These are phyloP conservation scores for Drosophila bocki DNA, from an alignment of 1,140 invertebrate species.

Conservation along the genomic window DNA sequence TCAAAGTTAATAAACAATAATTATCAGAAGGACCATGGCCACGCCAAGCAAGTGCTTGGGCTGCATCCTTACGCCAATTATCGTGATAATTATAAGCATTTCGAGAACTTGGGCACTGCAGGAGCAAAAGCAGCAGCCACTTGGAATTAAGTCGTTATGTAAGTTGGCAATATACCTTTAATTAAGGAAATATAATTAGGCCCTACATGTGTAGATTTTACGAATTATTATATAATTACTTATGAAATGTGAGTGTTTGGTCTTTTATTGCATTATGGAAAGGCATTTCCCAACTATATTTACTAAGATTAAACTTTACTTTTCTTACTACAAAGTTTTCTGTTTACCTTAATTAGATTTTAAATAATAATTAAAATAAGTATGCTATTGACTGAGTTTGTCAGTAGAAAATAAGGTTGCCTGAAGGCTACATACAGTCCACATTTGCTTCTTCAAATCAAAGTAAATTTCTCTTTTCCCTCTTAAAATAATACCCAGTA, in stretches of 20 bases:
- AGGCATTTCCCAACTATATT: not conserved
- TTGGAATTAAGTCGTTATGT: constrained; percentile 65
- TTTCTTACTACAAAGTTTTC: not conserved
- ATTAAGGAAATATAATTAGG: constrained; percentile 1
- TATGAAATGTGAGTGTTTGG: not conserved
- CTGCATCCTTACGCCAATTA: constrained; percentile 30
- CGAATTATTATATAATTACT: not conserved
- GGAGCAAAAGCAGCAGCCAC: constrained; percentile 50
- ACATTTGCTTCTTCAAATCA: constrained; percentile 38
- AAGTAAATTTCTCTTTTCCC: constrained; percentile 46
- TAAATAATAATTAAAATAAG: not conserved
- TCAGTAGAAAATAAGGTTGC: constrained; percentile 8
- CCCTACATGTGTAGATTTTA: not conserved
- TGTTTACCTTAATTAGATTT: not conserved
- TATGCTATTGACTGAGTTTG: not conserved
- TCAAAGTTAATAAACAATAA: constrained; percentile 10
- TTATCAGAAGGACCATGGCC: constrained; percentile 34
- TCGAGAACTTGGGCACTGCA: constrained; percentile 45
- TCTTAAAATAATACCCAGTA: constrained; percentile 8
- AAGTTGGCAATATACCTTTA: constrained; percentile 35
- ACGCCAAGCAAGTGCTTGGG: constrained; percentile 21
- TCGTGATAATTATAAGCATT: constrained; percentile 34
- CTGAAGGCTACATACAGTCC: not conserved
- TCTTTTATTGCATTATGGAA: not conserved
- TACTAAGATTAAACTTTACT: not conserved